Conservation (phyloP, 2,888 invertebrate species). For the Torymus auratus region DNA sequence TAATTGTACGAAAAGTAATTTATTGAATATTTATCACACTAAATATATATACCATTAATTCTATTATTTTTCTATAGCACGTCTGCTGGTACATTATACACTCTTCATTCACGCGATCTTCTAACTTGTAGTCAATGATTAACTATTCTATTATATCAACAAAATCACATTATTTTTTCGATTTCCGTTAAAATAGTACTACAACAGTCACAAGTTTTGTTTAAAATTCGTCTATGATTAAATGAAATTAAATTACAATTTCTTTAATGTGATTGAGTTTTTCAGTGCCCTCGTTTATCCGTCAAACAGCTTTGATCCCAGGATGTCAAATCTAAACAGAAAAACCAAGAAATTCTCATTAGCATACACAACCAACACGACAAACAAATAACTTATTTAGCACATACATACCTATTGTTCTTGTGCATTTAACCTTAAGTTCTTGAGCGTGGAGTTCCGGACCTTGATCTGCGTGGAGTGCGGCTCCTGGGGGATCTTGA, state of each 20-base stretch:
- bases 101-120: constrained; percentile 1
- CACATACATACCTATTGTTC: constrained; percentile 13
- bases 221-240: constrained; percentile 22
- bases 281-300: constrained; percentile 27
- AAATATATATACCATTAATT: constrained; percentile 34
- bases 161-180: constrained; percentile 14
- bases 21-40: constrained; percentile 37
- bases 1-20: constrained; percentile 39
- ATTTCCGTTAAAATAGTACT: constrained; percentile 25
- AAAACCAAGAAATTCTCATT: background rate
- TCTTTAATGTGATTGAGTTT: constrained; percentile 1
- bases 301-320: constrained; percentile 31
- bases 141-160: constrained; percentile 31
- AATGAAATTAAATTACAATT: too few relatives aligned
- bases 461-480: constrained; percentile 71
- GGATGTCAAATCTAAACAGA: constrained; percentile 34
- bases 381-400: background rate
- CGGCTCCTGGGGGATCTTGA: constrained; percentile 69
- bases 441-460: constrained; percentile 70
- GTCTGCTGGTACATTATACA: constrained; percentile 2
- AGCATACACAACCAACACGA: too few relatives aligned
- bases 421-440: constrained; percentile 58
- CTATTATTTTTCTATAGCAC: constrained; percentile 35
- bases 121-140: constrained; percentile 29
- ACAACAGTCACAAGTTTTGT: constrained; percentile 18